Percentiles rank a stretch among this genome's conserved stretches.
phyloP scores from a whole-genome alignment of 30 jellyfish, hydroid and myxozoan genomes.

The Pelagia noctiluca region DNA sequence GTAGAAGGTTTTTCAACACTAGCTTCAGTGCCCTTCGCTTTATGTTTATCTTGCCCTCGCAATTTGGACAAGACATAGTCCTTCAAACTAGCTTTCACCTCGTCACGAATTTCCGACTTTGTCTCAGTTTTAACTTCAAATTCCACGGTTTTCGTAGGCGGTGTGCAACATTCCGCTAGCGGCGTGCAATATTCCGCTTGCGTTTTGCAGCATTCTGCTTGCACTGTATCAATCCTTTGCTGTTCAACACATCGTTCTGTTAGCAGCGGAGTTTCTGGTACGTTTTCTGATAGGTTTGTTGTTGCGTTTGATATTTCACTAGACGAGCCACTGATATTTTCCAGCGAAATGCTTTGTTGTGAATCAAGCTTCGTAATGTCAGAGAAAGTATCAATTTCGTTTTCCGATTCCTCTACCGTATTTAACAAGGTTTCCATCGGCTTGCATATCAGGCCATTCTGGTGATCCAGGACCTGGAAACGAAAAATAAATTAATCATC shows the following conservation, averaged over 20 bases:
- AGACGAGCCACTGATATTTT: constrained; percentile 17
- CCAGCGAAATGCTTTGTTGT: constrained; percentile 3
- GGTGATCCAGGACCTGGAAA: constrained; percentile 28
- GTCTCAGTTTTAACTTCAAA: constrained; percentile 13
- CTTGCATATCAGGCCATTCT: constrained; percentile 29
- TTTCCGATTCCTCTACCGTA: constrained; percentile 40
- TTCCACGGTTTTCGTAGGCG: constrained; percentile 38
- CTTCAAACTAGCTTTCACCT: constrained; percentile 58
- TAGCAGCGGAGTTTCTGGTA: background rate
- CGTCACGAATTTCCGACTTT: constrained; percentile 41
- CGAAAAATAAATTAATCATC: background rate
- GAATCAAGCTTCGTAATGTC: constrained; percentile 21
- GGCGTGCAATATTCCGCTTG: no score
- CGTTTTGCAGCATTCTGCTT: no score
- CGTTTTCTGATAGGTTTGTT: background rate
- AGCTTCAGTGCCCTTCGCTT: constrained; percentile 6
- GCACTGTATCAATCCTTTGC: constrained; percentile 34
- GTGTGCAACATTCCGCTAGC: no score
- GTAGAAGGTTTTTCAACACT: constrained; percentile 36
- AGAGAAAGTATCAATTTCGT: constrained; percentile 30
- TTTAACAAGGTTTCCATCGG: constrained; percentile 6
- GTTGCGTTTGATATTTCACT: constrained; percentile 20
- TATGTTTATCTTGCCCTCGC: constrained; percentile 63
- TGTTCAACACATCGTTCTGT: constrained; percentile 1
- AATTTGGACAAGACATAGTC: constrained; percentile 61